Conservation (phyloP, 2,113 vertebrate genomes). For the Phylloscopus whistleri region DNA sequence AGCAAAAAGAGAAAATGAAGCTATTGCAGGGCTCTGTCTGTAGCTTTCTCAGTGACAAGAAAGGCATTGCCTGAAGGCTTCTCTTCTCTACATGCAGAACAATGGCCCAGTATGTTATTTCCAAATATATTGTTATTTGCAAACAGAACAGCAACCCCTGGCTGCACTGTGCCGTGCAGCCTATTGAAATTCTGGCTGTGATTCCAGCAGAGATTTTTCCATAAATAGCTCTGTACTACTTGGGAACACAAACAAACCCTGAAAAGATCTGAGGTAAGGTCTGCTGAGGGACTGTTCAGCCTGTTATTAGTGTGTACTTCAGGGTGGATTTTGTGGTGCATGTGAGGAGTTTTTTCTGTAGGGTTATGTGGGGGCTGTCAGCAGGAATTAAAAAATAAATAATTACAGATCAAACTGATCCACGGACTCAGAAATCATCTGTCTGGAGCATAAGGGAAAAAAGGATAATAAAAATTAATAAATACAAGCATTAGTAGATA, state of each 20-base stretch:
- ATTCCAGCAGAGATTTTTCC: conserved; percentile 50
- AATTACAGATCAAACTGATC: not conserved
- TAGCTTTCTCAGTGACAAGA: not conserved
- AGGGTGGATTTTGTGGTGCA: not conserved
- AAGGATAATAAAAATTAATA: not conserved
- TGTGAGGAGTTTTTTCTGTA: not conserved
- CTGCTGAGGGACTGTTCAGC: not conserved
- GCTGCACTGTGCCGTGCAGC: conserved; percentile 1
- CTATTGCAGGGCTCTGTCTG: not conserved
- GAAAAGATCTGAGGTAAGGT: not conserved
- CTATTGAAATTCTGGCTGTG: conserved; percentile 58
- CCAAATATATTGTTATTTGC: conserved; percentile 62
- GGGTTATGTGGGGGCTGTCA: not conserved
- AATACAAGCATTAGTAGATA: not conserved
- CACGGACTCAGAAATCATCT: not conserved
- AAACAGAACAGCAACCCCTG: conserved; percentile 40
- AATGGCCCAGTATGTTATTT: conserved; percentile 49
- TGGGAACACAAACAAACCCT: conserved; percentile 16
- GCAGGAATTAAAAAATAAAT: not conserved
- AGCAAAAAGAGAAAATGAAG: not conserved
- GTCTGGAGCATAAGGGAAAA: not conserved
- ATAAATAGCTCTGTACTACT: conserved; percentile 58
- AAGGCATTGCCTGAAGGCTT: conserved; percentile 13
- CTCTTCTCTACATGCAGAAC: not conserved
- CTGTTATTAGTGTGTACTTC: not conserved